phyloP scores from a whole-genome alignment of 2,888 invertebrate species.

The Drosophila dives region DNA sequence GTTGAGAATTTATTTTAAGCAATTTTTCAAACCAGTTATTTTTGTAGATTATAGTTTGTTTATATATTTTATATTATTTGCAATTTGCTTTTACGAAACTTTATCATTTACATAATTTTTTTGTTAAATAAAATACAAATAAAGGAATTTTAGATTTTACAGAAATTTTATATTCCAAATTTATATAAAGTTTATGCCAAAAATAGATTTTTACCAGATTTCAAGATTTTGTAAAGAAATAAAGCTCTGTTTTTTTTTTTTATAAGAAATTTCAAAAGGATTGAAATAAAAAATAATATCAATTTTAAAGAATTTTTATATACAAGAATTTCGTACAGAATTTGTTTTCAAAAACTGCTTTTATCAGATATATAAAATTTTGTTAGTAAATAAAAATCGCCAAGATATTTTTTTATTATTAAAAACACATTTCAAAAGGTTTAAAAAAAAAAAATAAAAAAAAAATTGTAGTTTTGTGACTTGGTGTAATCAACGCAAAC shows the following conservation, averaged over 20 bases:
- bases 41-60: background rate
- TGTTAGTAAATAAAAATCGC: background rate
- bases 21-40: background rate
- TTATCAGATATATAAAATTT: background rate
- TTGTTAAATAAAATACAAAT: background rate
- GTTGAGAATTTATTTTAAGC: background rate
- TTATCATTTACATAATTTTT: background rate
- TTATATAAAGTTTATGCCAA: background rate
- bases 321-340: background rate
- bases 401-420: background rate
- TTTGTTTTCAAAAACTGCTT: too few species aligned
- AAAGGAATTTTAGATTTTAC: background rate
- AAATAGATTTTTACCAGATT: background rate
- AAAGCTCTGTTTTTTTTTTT: background rate
- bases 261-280: background rate
- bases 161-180: background rate
- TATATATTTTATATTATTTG: background rate
- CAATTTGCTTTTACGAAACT: background rate
- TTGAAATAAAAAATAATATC: background rate
- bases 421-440: background rate
- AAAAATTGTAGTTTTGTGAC: background rate
- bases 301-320: background rate
- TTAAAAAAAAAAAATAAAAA: background rate
- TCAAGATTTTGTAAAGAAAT: background rate
- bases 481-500: constrained; percentile 45